These are phyloP conservation scores for Dysdera silvatica DNA, from an alignment of 1,140 invertebrate species.

Conservation along the genomic window DNA sequence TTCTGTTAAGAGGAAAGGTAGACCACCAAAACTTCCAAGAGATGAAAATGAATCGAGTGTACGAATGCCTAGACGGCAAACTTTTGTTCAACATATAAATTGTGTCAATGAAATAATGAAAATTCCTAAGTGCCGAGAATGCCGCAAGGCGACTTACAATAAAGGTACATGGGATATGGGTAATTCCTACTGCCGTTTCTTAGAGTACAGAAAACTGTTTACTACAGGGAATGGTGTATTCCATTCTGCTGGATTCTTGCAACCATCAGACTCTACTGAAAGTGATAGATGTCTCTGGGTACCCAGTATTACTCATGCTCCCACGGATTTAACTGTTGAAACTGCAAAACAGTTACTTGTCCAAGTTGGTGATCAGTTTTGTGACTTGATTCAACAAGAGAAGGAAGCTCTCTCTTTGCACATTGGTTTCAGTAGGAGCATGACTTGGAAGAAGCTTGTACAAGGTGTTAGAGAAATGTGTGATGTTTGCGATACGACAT, in stretches of 20 bases:
- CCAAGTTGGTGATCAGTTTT: constrained; percentile 93
- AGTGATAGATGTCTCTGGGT: constrained; percentile 82
- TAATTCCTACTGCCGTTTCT: constrained; percentile 93
- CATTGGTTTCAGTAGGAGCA: constrained; percentile 54
- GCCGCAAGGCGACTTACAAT: constrained; percentile 73
- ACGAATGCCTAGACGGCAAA: too few species aligned
- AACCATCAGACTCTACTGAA: constrained; percentile 79
- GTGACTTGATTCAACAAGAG: constrained; percentile 84
- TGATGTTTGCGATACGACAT: constrained; percentile 93
- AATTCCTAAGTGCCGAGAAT: constrained; percentile 82
- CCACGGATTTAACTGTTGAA: constrained; percentile 70
- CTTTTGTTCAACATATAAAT: too few species aligned
- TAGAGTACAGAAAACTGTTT: constrained; percentile 81
- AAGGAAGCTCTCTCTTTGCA: constrained; percentile 68
- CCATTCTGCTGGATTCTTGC: constrained; percentile 83
- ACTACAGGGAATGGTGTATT: constrained; percentile 82
- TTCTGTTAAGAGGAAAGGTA: too few species aligned
- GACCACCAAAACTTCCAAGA: too few species aligned
- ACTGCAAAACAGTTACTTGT: constrained; percentile 78
- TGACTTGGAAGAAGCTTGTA: constrained; percentile 91
- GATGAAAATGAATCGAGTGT: too few species aligned
- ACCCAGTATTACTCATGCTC: constrained; percentile 47
- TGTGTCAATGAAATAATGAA: too few species aligned
- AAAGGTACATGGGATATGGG: constrained; percentile 72
- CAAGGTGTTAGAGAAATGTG: constrained; percentile 96